phyloP scores from a whole-genome alignment of 2,888 invertebrate species.

The Sarcophaga carnaria region DNA sequence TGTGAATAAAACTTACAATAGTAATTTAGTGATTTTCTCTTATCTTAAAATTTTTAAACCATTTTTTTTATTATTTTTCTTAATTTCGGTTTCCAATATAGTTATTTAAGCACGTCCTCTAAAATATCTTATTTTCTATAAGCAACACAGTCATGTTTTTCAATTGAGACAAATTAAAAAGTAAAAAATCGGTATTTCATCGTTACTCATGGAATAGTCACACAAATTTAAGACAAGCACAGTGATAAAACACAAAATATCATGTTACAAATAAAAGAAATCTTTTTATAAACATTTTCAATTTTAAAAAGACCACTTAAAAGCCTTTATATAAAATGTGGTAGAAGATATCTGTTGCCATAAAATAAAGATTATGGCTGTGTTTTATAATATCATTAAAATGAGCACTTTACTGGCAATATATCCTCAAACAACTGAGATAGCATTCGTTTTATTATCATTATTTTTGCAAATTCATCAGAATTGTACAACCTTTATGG shows the following conservation, averaged over 20 bases:
- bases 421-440: background rate
- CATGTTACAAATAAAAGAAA: constrained; percentile 13
- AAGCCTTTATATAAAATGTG: background rate
- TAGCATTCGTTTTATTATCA: background rate
- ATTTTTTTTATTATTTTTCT: no score
- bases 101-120: background rate
- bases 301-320: background rate
- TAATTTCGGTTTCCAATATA: no score
- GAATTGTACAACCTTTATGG: constrained; percentile 3
- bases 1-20: no score
- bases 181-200: background rate
- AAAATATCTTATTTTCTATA: constrained; percentile 12
- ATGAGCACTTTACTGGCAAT: background rate
- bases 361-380: background rate
- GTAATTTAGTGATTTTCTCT: no score
- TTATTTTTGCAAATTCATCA: constrained; percentile 7
- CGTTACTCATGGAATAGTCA: background rate
- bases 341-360: no score
- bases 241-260: background rate
- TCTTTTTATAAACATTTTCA: background rate
- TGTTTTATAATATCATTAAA: background rate
- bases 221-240: background rate
- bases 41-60: no score
- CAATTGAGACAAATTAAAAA: background rate
- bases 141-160: background rate